These are phyloP conservation scores for Parasteatoda tepidariorum DNA, from an alignment of 1,140 invertebrate species.

Conservation along the genomic window DNA sequence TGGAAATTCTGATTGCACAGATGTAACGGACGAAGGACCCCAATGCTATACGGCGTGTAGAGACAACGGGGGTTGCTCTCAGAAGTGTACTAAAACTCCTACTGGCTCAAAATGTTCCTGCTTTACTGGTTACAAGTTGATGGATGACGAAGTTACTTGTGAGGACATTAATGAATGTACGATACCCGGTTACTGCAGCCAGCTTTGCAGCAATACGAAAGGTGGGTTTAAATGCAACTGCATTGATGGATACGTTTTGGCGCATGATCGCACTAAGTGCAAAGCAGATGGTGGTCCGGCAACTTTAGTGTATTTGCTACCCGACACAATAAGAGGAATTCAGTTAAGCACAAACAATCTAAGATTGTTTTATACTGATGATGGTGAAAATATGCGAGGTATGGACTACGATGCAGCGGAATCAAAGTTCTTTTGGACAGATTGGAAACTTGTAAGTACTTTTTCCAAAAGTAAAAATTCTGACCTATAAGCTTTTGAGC, in stretches of 20 bases:
- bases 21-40: slow-evolving; percentile 58
- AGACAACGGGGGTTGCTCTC: slow-evolving; percentile 94
- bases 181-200: slow-evolving; percentile 85
- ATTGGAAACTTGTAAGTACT: slow-evolving; percentile 48
- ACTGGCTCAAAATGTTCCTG: slow-evolving; percentile 81
- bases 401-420: slow-evolving; percentile 57
- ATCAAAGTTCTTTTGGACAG: slow-evolving; percentile 38
- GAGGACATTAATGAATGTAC: slow-evolving; percentile 91
- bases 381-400: slow-evolving; percentile 30
- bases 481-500: no score
- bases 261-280: slow-evolving; percentile 81
- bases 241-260: slow-evolving; percentile 83
- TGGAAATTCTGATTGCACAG: slow-evolving; percentile 56
- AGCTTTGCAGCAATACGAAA: slow-evolving; percentile 89
- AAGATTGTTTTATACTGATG: not conserved
- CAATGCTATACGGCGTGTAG: slow-evolving; percentile 77
- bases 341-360: slow-evolving; percentile 23
- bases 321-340: slow-evolving; percentile 58
- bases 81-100: slow-evolving; percentile 88
- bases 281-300: slow-evolving; percentile 74
- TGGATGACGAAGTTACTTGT: slow-evolving; percentile 78
- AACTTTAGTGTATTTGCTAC: slow-evolving; percentile 43
- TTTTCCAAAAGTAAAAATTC: no score
- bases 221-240: slow-evolving; percentile 94
- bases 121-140: slow-evolving; percentile 76